Percentiles rank a stretch among this genome's conserved stretches.
Conservation (phyloP, 2,113 vertebrate genomes). For the Montifringilla adamsi region DNA sequence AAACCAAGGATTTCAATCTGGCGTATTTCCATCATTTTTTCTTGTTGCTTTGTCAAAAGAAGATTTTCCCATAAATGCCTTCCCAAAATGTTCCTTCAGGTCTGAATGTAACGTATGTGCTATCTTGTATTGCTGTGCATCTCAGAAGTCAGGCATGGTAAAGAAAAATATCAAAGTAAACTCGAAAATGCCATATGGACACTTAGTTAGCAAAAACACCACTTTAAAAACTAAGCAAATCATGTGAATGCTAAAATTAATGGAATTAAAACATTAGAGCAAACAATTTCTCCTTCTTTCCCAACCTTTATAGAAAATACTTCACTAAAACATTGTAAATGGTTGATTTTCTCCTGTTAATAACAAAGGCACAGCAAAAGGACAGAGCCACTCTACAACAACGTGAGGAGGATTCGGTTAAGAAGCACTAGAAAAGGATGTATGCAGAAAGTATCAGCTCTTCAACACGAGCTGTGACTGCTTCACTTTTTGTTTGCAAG, state of each 20-base stretch:
- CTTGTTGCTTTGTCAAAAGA: conserved; percentile 28
- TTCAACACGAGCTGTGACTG: neutral
- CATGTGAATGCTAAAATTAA: neutral
- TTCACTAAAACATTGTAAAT: neutral
- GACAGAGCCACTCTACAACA: neutral
- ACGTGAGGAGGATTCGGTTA: neutral
- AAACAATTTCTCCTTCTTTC: neutral
- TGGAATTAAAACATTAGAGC: neutral
- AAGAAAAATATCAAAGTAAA: neutral
- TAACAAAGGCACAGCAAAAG: neutral
- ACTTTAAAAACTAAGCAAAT: neutral
- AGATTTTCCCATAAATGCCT: conserved; percentile 36
- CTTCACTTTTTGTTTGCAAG: neutral
- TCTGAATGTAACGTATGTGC: neutral
- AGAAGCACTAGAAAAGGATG: neutral
- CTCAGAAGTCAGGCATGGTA: neutral
- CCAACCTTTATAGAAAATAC: neutral
- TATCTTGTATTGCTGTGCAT: neutral
- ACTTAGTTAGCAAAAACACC: neutral
- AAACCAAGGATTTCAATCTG: conserved; percentile 38
- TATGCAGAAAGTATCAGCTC: neutral
- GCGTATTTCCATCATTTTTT: conserved; percentile 27
- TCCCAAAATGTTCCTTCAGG: neutral
- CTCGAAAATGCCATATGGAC: neutral
- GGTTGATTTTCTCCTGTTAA: neutral